Evolutionary conservation across 2,888 invertebrate genomes (phyloP).

Genomic region (Athrips mouffetella): DNA sequence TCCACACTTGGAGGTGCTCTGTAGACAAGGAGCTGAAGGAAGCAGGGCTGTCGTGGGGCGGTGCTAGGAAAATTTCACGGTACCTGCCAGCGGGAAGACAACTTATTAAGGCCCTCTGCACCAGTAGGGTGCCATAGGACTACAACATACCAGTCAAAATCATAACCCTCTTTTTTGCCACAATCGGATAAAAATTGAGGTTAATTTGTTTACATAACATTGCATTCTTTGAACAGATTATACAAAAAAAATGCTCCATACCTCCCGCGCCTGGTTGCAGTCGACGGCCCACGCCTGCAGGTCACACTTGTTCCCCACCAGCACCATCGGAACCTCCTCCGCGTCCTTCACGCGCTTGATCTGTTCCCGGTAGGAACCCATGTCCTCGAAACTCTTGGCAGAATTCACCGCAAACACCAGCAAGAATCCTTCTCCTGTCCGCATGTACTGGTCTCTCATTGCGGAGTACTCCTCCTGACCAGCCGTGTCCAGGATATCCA

Average conservation of each 20-base stretch:
- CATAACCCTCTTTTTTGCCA: too few relatives aligned
- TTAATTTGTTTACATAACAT: not conserved
- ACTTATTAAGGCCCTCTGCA: too few relatives aligned
- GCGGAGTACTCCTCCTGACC: slow-evolving; percentile 99
- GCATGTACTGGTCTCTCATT: slow-evolving; percentile 99
- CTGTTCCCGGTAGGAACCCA: slow-evolving; percentile 96
- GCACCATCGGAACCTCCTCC: slow-evolving; percentile 99
- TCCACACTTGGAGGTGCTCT: too few relatives aligned
- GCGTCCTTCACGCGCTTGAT: slow-evolving; percentile 99
- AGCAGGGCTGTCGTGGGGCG: too few relatives aligned
- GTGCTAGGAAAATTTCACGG: too few relatives aligned
- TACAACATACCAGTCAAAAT: too few relatives aligned
- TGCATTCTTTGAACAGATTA: too few relatives aligned
- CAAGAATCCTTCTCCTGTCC: slow-evolving; percentile 99
- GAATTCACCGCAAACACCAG: slow-evolving; percentile 99
- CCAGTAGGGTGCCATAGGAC: too few relatives aligned
- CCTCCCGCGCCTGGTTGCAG: slow-evolving; percentile 95
- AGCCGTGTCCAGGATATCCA: slow-evolving; percentile 99
- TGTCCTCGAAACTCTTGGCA: slow-evolving; percentile 98
- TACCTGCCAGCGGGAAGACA: too few relatives aligned
- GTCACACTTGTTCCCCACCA: slow-evolving; percentile 99
- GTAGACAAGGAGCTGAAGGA: too few relatives aligned
- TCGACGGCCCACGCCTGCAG: slow-evolving; percentile 97
- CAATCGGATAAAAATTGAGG: not conserved
- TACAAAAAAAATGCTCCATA: too few relatives aligned